phyloP scores from a whole-genome alignment of 2,113 vertebrate genomes.

The Chrysemys picta region DNA sequence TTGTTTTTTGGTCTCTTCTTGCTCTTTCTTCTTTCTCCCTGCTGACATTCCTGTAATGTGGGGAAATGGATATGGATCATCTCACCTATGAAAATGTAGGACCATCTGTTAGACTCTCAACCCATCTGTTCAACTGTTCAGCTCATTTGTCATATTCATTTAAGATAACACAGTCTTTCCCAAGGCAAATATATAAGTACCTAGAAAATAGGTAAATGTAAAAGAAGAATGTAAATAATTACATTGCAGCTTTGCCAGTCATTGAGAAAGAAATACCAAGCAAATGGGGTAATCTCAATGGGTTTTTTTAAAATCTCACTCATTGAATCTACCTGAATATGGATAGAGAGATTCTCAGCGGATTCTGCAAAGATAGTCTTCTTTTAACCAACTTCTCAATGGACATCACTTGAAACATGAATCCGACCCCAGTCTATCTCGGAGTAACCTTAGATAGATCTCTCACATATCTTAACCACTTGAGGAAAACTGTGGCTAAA shows the following conservation, averaged over 20 bases:
- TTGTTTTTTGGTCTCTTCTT: background rate
- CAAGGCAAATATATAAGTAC: conserved; percentile 40
- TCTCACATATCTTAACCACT: background rate
- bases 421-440: background rate
- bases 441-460: background rate
- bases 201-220: background rate
- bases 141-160: conserved; percentile 66
- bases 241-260: conserved; percentile 16
- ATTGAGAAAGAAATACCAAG: background rate
- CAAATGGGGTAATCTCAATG: background rate
- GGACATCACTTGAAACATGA: background rate
- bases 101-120: conserved; percentile 62
- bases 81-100: conserved; percentile 55
- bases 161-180: conserved; percentile 37
- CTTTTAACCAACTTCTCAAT: background rate
- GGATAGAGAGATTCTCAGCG: no score
- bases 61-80: conserved; percentile 56
- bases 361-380: background rate
- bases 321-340: background rate
- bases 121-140: conserved; percentile 68
- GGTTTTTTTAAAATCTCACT: background rate
- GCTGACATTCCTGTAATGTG: conserved; percentile 32
- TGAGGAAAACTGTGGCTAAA: background rate
- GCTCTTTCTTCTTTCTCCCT: conserved; percentile 11
- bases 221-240: background rate